A percentile compares a stretch with the other conserved stretches of the same genome.
phyloP scores from a whole-genome alignment of 1,140 invertebrate species.

The Hestina assimilis region DNA sequence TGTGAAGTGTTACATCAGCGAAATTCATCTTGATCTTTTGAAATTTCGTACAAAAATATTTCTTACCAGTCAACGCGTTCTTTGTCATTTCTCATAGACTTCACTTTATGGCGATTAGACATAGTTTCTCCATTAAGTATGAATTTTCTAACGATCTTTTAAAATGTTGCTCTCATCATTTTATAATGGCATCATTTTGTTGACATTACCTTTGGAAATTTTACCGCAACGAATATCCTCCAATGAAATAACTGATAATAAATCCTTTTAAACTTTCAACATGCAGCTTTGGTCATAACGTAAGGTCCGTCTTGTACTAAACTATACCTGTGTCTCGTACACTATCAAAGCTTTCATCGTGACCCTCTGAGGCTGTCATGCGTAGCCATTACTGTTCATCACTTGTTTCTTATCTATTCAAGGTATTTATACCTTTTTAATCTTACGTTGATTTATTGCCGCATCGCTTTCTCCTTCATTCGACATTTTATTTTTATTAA shows the following conservation, averaged over 20 bases:
- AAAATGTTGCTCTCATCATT: neutral
- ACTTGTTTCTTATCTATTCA: conserved; percentile 14
- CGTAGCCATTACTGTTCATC: conserved; percentile 18
- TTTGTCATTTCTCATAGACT: conserved; percentile 11
- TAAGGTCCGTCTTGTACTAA: neutral
- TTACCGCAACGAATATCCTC: too few relatives aligned
- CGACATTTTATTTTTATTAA: neutral
- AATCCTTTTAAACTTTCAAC: neutral
- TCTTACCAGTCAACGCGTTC: conserved; percentile 22
- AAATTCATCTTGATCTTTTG: conserved; percentile 30
- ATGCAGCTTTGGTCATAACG: neutral
- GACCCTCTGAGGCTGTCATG: conserved; percentile 14
- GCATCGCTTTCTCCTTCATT: conserved; percentile 4
- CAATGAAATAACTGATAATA: neutral
- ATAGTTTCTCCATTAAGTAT: conserved; percentile 9
- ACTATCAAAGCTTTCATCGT: conserved; percentile 25
- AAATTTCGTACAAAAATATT: conserved; percentile 36
- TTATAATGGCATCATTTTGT: neutral
- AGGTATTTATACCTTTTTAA: conserved; percentile 16
- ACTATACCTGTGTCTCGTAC: conserved; percentile 14
- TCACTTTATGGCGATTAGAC: conserved; percentile 12
- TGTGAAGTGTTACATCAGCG: conserved; percentile 40
- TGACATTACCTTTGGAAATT: neutral
- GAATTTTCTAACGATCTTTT: neutral
- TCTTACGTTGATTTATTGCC: conserved; percentile 14